A percentile compares a stretch with the other conserved stretches of the same genome.
Evolutionary conservation across 1,140 invertebrate species (phyloP).

Genomic region (Megalopta genalis): DNA sequence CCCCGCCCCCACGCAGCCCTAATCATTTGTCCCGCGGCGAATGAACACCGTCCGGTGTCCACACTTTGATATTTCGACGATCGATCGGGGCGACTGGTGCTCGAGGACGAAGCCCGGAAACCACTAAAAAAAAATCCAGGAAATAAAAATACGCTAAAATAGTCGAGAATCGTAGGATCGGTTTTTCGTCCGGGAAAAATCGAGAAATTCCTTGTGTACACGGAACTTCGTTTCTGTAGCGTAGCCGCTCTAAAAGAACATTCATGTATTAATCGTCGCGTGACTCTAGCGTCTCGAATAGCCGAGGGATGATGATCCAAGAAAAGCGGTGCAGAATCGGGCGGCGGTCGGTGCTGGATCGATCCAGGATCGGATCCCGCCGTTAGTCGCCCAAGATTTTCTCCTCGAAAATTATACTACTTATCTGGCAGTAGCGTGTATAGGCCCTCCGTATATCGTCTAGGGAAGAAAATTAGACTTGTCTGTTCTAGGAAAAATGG

Average conservation of each 20-base stretch:
- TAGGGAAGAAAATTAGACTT: too few relatives aligned
- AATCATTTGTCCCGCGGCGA: conserved; percentile 9
- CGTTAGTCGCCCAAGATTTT: background rate
- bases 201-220: too few relatives aligned
- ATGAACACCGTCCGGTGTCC: background rate
- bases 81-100: background rate
- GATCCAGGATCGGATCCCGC: background rate
- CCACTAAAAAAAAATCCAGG: background rate
- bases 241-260: too few relatives aligned
- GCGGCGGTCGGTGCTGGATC: too few relatives aligned
- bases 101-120: conserved; percentile 11
- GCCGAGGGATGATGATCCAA: too few relatives aligned
- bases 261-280: too few relatives aligned
- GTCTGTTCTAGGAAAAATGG: too few relatives aligned
- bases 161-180: background rate
- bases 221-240: too few relatives aligned
- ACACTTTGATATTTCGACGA: conserved; percentile 5
- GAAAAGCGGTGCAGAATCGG: too few relatives aligned
- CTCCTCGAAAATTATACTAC: background rate
- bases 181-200: too few relatives aligned
- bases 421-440: background rate
- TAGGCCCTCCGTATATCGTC: too few relatives aligned
- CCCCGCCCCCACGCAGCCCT: background rate
- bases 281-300: too few relatives aligned
- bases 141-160: background rate